Percentiles rank a stretch among this genome's conserved stretches.
phyloP scores from a whole-genome alignment of 2,113 vertebrate species.

The Indicator indicator region DNA sequence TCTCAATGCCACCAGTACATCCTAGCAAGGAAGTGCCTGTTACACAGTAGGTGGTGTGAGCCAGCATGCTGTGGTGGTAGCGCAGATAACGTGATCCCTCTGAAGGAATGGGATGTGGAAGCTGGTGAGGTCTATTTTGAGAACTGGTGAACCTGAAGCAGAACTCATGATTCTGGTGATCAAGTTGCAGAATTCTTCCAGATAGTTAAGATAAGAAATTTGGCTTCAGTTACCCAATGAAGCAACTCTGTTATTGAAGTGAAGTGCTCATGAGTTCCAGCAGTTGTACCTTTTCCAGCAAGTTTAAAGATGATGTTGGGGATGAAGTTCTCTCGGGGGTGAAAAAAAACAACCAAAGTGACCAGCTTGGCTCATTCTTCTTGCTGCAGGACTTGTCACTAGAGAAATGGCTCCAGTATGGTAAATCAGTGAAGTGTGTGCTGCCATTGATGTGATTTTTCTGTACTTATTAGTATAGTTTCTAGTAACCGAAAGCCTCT shows the following conservation, averaged over 20 bases:
- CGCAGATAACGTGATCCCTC: neutral
- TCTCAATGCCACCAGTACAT: neutral
- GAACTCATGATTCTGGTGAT: neutral
- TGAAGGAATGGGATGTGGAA: neutral
- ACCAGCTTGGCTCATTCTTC: neutral
- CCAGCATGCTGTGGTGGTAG: neutral
- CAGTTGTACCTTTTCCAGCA: neutral
- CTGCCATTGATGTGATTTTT: neutral
- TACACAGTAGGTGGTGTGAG: neutral
- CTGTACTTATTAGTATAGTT: neutral
- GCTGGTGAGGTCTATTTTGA: conserved; percentile 21
- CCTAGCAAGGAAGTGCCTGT: neutral
- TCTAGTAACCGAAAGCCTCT: neutral
- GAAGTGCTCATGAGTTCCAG: neutral
- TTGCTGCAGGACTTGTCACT: neutral
- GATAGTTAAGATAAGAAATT: neutral
- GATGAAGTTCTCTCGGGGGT: neutral
- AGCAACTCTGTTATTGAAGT: neutral
- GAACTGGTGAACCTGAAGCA: neutral
- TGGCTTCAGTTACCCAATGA: neutral
- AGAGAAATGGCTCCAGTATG: neutral
- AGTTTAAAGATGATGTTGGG: neutral
- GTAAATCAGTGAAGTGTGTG: neutral
- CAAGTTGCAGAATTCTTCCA: conserved; percentile 7
- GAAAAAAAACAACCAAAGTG: neutral